Percentiles rank a stretch among this genome's conserved stretches.
Evolutionary conservation across 2,113 vertebrate genomes (phyloP).

Genomic region (Meleagris gallopavo): DNA sequence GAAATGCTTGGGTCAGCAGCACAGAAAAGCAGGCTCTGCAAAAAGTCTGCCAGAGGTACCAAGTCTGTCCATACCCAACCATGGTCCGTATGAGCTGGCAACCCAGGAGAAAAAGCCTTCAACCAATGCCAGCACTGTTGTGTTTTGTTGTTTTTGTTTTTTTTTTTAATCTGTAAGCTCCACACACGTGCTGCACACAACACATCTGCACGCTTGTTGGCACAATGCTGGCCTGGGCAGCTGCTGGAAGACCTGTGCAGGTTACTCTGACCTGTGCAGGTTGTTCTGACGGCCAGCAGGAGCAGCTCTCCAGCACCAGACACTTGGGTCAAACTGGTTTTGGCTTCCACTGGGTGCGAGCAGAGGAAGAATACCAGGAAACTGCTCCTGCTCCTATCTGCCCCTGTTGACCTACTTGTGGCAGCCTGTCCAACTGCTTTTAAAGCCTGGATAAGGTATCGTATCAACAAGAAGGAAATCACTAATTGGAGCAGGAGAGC

Average conservation of each 20-base stretch:
- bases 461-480: not conserved
- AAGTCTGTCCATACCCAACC: not conserved
- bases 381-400: not conserved
- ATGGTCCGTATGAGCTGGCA: not conserved
- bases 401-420: not conserved
- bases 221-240: not conserved
- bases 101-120: not conserved
- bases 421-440: not conserved
- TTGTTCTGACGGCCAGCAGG: too few relatives aligned
- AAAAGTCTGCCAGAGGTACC: not conserved
- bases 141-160: too few relatives aligned
- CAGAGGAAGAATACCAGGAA: not conserved
- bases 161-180: not conserved
- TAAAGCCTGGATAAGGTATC: not conserved
- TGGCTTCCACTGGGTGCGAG: not conserved
- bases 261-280: too few relatives aligned
- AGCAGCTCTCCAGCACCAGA: not conserved
- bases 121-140: not conserved
- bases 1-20: not conserved
- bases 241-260: rapidly evolving
- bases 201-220: rapidly evolving
- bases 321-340: not conserved
- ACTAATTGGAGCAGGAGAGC: not conserved
- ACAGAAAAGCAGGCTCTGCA: not conserved
- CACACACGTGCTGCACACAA: not conserved